A percentile compares a stretch with the other conserved stretches of the same genome.
These are phyloP conservation scores for Gopherus evgoodei DNA, from an alignment of 2,113 vertebrate species.

Conservation along the genomic window DNA sequence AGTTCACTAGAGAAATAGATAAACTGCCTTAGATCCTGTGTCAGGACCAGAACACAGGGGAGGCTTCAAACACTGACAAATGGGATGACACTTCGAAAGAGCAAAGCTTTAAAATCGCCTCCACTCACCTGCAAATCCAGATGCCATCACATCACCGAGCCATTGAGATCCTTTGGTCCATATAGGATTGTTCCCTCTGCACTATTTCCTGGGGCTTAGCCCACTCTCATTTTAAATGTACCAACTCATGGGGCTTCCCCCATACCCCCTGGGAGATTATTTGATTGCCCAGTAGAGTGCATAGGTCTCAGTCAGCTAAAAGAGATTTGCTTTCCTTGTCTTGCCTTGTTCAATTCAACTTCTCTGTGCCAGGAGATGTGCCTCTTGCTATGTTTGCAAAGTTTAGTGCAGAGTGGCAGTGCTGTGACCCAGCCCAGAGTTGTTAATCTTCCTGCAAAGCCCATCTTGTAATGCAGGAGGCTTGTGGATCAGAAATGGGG, in stretches of 20 bases:
- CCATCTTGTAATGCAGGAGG: background rate
- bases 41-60: background rate
- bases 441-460: background rate
- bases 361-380: background rate
- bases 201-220: background rate
- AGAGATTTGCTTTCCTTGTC: background rate
- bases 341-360: background rate
- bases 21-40: background rate
- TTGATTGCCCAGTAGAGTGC: background rate
- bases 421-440: background rate
- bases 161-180: background rate
- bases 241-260: background rate
- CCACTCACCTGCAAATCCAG: background rate
- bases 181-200: background rate
- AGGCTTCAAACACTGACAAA: background rate
- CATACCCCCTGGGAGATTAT: too few species aligned
- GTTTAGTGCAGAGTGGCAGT: background rate
- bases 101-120: background rate
- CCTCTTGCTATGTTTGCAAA: background rate
- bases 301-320: background rate
- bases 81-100: background rate
- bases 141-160: background rate
- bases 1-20: slow-evolving; percentile 36
- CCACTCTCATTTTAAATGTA: background rate
- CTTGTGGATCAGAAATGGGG: background rate